Conservation (phyloP, 2,888 invertebrate genomes). For the Amitus sp. region DNA sequence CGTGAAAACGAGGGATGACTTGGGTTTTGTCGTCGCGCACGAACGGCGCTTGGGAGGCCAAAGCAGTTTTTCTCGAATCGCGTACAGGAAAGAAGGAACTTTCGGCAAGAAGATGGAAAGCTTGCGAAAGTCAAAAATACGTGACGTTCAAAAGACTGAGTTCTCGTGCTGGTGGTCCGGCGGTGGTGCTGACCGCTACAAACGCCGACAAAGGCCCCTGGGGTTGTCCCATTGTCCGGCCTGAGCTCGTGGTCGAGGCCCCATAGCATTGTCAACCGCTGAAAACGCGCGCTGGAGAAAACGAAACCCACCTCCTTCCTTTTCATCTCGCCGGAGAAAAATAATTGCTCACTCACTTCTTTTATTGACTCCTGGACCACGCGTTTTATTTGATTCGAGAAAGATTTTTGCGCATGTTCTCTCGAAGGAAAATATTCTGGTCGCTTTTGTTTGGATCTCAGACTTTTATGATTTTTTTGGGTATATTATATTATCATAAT, state of each 20-base stretch:
- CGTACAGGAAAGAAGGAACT: constrained; percentile 21
- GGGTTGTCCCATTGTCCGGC: constrained; percentile 31
- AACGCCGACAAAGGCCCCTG: constrained; percentile 36
- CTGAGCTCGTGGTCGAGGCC: constrained; percentile 1
- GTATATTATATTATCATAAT: too few relatives aligned
- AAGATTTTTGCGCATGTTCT: too few relatives aligned
- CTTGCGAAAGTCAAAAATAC: constrained; percentile 29
- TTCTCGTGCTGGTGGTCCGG: constrained; percentile 35
- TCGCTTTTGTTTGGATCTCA: too few relatives aligned
- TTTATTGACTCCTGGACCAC: too few relatives aligned
- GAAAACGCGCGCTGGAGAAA: constrained; percentile 14
- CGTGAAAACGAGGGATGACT: too few relatives aligned
- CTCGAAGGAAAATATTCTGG: too few relatives aligned
- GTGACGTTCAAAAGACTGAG: constrained; percentile 16
- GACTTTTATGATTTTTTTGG: too few relatives aligned
- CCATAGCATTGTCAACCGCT: constrained; percentile 22
- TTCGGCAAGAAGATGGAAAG: constrained; percentile 1
- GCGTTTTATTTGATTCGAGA: too few relatives aligned
- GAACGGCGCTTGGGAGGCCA: too few relatives aligned
- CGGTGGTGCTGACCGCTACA: constrained; percentile 11
- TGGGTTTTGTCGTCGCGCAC: too few relatives aligned
- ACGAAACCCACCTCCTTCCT: constrained; percentile 14
- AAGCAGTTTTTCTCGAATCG: constrained; percentile 28
- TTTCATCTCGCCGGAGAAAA: constrained; percentile 1
- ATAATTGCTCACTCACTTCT: too few relatives aligned